These are phyloP conservation scores for Latrodectus elegans DNA, from an alignment of 2,888 invertebrate genomes.

Conservation along the genomic window DNA sequence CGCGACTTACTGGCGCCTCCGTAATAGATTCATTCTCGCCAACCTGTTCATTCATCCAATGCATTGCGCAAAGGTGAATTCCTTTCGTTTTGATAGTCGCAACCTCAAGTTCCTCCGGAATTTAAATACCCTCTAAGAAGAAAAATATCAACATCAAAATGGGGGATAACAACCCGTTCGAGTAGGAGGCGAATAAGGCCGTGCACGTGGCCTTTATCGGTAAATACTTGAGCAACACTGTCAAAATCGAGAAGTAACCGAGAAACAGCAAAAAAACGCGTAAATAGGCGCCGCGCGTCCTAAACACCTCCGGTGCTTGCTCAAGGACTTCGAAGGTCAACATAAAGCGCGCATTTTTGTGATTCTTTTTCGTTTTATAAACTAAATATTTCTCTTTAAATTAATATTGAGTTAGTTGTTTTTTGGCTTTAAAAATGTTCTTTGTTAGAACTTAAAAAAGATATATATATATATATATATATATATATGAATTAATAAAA, in stretches of 20 bases:
- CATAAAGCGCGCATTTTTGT: slow-evolving; percentile 43
- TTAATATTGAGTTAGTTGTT: too few relatives aligned
- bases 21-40: background rate
- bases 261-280: background rate
- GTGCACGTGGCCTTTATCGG: background rate
- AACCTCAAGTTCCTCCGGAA: background rate
- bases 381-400: too few relatives aligned
- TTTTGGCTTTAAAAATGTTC: too few relatives aligned
- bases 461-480: too few relatives aligned
- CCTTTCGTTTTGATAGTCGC: background rate
- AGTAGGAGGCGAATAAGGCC: slow-evolving; percentile 32
- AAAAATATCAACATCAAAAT: background rate
- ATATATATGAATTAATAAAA: too few relatives aligned
- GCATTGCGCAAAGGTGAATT: background rate
- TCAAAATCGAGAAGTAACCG: background rate
- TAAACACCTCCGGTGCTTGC: slow-evolving; percentile 30
- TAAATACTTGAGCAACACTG: background rate
- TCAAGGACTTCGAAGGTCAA: slow-evolving; percentile 66
- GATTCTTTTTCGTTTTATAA: too few relatives aligned
- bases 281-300: slow-evolving; percentile 41
- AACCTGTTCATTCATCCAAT: background rate
- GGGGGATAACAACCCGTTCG: slow-evolving; percentile 3
- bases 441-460: too few relatives aligned
- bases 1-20: background rate
- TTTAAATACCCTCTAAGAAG: background rate